Evolutionary conservation across 2,797 vertebrate species (phyloP), one percentile per base, ranked within the genome.

Genomic region (Chelon auratus): DNA sequence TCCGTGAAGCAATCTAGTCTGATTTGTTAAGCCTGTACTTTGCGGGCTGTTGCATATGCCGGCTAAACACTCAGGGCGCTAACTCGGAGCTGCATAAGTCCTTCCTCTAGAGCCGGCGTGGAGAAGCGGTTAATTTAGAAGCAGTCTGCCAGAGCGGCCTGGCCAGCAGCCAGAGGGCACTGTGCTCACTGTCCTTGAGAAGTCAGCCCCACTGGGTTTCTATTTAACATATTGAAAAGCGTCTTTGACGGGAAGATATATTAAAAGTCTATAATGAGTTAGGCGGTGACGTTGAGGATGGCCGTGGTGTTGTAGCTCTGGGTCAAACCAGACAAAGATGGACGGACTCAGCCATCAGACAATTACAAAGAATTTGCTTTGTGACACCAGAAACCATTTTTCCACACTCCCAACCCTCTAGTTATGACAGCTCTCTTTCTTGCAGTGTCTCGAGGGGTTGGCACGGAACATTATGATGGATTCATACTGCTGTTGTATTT

Each of bases 71-170:
- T 92, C 54, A 72, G 84, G 91, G 91, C 87, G 83, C 77, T 86
- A 82, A 92, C 92, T 90, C 83, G 39, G 64, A 90, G 88, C 88
- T 76, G 88, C 90, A 52, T 79, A 90, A 93, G 87, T 91, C 91
- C 89, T 91, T 93, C 84, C 91, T 93, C 88, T 62, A 76, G 90
- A 93, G 91, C 81, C 80, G 36, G 77, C 75, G 62, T 88, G 78
- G 89, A 93, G 89, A 92, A 84, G 82, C 86, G 89, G 92, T 94
- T 95, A 94, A 95, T 95, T 95, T 94, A 94, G 94, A 93, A 91
- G 92, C 92, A 93, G 92, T 92, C 93, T 92, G 92, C 91, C 90
- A 92, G 91, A 93, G 91, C 87, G 88, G 88, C 92, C 92, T 95
- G 94, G 93, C 91, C 81, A 51, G 88, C 89, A 89, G 92, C 94